phyloP scores from a whole-genome alignment of 2,888 invertebrate species.

The Trissoscelio sp. region DNA sequence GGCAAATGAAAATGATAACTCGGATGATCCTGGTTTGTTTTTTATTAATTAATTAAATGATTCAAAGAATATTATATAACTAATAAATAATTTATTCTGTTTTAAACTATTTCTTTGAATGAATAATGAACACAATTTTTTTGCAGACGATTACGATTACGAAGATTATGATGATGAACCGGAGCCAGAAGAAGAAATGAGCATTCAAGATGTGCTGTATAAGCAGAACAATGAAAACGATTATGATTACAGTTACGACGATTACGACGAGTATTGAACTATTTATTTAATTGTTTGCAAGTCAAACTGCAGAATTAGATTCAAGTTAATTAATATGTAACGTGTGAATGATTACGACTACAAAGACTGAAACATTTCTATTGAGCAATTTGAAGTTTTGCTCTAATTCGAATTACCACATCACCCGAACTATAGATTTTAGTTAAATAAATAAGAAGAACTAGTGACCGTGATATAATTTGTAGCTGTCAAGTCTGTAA shows the following conservation, averaged over 20 bases:
- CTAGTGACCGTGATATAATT: no score
- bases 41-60: no score
- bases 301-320: constrained; percentile 6
- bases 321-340: not conserved
- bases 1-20: constrained; percentile 34
- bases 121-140: no score
- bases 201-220: constrained; percentile 78
- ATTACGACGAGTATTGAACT: constrained; percentile 86
- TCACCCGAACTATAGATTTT: no score
- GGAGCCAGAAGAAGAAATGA: constrained; percentile 80
- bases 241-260: constrained; percentile 84
- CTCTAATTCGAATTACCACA: not conserved
- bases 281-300: constrained; percentile 77
- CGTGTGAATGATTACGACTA: not conserved
- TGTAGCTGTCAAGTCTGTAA: no score
- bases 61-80: no score
- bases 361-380: constrained; percentile 26
- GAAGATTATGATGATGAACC: constrained; percentile 79
- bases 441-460: no score
- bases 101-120: no score
- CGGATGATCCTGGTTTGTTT: constrained; percentile 46
- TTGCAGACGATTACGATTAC: constrained; percentile 71
- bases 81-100: no score
- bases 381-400: not conserved
- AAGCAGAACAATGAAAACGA: no score